These are phyloP conservation scores for Tinea semifulvella DNA, from an alignment of 2,888 invertebrate genomes.

Conservation along the genomic window DNA sequence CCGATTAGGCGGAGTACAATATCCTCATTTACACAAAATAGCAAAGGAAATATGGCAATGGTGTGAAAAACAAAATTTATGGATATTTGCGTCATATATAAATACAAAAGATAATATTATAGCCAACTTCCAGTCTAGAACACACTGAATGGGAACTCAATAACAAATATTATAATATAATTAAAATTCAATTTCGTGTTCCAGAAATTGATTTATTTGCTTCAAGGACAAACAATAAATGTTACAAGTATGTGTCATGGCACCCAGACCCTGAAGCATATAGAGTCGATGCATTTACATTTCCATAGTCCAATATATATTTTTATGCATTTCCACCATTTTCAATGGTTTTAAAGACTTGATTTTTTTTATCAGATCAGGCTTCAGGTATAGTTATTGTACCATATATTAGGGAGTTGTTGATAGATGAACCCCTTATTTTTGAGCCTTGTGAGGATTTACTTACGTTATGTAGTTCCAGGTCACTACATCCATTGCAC, in stretches of 20 bases:
- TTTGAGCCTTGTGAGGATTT: conserved; percentile 2
- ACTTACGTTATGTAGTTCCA: conserved; percentile 8
- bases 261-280: conserved; percentile 11
- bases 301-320: conserved; percentile 19
- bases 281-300: conserved; percentile 14
- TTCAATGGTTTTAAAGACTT: conserved; percentile 18
- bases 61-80: conserved; percentile 8
- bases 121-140: conserved; percentile 10
- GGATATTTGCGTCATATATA: conserved; percentile 13
- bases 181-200: neutral
- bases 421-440: neutral
- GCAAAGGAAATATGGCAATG: conserved; percentile 9
- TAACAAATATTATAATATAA: neutral
- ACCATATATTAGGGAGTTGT: conserved; percentile 18
- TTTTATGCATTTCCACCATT: conserved; percentile 24
- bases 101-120: conserved; percentile 11
- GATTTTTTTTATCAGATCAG: conserved; percentile 21
- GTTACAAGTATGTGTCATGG: conserved; percentile 12
- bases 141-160: conserved; percentile 13
- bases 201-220: conserved; percentile 14
- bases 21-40: conserved; percentile 5
- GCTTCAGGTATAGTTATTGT: conserved; percentile 21
- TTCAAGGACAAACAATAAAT: conserved; percentile 12
- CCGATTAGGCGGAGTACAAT: conserved; percentile 13
- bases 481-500: conserved; percentile 5